Evolutionary conservation across 1,140 invertebrate genomes (phyloP).

Genomic region (Heliconius eleuchia): DNA sequence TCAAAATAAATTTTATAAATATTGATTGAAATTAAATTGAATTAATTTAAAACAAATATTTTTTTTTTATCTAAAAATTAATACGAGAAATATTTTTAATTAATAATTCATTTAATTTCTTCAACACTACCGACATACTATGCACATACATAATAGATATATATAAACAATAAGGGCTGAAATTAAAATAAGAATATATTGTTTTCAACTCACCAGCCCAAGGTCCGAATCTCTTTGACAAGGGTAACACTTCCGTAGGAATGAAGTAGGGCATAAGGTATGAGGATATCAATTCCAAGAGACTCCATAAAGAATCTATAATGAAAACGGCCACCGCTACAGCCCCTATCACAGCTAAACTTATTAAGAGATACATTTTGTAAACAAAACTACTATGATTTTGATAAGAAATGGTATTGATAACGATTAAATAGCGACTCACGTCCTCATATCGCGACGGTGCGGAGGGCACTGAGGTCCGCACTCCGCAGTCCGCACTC

Average conservation of each 20-base stretch:
- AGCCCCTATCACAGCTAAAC: constrained; percentile 70
- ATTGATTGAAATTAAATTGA: too few relatives aligned
- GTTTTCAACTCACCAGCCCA: constrained; percentile 80
- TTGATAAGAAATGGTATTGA: neutral
- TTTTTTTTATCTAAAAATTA: too few relatives aligned
- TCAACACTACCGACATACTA: too few relatives aligned
- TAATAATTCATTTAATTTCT: too few relatives aligned
- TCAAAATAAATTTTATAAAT: too few relatives aligned
- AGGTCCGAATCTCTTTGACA: constrained; percentile 81
- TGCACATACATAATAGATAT: neutral
- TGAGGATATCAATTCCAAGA: constrained; percentile 74
- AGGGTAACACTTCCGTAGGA: constrained; percentile 77
- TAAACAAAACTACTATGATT: neutral
- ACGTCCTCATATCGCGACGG: constrained; percentile 38
- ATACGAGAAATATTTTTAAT: too few relatives aligned
- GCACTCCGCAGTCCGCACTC: constrained; percentile 8
- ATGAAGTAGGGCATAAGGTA: constrained; percentile 82
- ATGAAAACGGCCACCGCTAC: constrained; percentile 65
- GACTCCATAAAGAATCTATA: constrained; percentile 79
- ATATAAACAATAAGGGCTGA: neutral
- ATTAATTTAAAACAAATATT: too few relatives aligned
- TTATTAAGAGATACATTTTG: neutral
- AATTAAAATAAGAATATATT: neutral
- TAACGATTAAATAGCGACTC: neutral
- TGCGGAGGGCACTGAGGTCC: constrained; percentile 23